These are phyloP conservation scores for Sebastes nivosus DNA, from an alignment of 2,797 vertebrate species.

Conservation along the genomic window DNA sequence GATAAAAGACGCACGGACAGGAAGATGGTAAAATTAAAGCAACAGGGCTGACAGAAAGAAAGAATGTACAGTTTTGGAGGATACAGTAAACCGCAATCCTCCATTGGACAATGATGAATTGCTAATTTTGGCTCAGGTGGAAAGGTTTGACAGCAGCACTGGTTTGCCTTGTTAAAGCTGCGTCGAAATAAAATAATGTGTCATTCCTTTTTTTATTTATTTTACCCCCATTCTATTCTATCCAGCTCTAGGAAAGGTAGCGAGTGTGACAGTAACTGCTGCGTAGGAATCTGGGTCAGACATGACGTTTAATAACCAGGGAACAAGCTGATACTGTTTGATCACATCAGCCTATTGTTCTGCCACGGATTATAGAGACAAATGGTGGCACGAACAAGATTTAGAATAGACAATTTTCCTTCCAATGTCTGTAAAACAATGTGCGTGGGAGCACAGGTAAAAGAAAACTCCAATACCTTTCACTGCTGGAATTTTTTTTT, in stretches of 20 bases:
- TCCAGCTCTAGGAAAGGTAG: slow-evolving; percentile 53
- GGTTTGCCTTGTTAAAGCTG: slow-evolving; percentile 51
- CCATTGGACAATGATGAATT: slow-evolving; percentile 37
- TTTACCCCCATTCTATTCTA: slow-evolving; percentile 34
- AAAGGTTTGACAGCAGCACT: slow-evolving; percentile 44
- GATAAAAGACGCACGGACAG: neutral
- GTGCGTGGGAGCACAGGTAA: slow-evolving; percentile 58
- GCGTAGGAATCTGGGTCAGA: slow-evolving; percentile 73
- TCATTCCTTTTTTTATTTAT: slow-evolving; percentile 22
- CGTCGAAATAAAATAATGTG: slow-evolving; percentile 40
- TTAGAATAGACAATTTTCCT: slow-evolving; percentile 59
- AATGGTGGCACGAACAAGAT: slow-evolving; percentile 67
- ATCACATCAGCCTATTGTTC: slow-evolving; percentile 75
- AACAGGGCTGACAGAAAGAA: neutral
- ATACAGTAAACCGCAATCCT: slow-evolving; percentile 1
- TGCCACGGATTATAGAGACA: slow-evolving; percentile 69
- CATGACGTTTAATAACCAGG: slow-evolving; percentile 74
- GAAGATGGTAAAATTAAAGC: neutral
- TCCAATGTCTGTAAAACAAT: slow-evolving; percentile 60
- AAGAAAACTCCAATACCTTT: slow-evolving; percentile 58
- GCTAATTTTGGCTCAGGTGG: slow-evolving; percentile 33
- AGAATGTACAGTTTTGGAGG: neutral
- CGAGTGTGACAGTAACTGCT: slow-evolving; percentile 57
- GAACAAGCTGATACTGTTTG: slow-evolving; percentile 73
- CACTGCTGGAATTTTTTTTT: slow-evolving; percentile 32